A percentile compares a stretch with the other conserved stretches of the same genome.
These are phyloP conservation scores for Oxyruncus cristatus DNA, from an alignment of 2,113 vertebrate genomes.

Conservation along the genomic window DNA sequence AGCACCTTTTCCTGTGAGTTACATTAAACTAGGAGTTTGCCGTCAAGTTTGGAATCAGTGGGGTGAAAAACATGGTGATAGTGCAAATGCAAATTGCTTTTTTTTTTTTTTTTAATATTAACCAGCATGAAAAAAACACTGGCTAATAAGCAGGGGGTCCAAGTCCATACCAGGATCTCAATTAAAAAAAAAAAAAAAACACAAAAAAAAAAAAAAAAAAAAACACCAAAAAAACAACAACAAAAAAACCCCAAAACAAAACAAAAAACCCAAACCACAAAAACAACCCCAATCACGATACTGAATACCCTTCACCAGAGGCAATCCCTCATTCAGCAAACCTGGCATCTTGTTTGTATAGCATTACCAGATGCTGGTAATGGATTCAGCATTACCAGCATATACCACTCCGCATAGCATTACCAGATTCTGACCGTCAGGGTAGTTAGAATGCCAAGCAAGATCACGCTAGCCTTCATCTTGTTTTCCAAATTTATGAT, in stretches of 20 bases:
- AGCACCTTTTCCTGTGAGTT: background rate
- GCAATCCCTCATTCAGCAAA: accelerated
- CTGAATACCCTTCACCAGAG: background rate
- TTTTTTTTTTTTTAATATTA: background rate
- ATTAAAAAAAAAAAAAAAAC: background rate
- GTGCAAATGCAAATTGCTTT: background rate
- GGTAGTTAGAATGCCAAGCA: too few relatives aligned
- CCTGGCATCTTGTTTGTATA: background rate
- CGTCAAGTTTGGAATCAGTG: background rate
- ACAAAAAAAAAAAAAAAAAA: too few relatives aligned
- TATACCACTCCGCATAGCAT: accelerated
- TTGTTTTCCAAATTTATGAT: background rate
- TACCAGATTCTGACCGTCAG: background rate
- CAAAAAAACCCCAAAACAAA: too few relatives aligned
- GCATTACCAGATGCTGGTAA: background rate
- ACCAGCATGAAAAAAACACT: background rate
- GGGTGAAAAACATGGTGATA: background rate
- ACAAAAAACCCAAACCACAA: background rate
- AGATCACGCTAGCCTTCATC: background rate
- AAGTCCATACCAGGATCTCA: background rate
- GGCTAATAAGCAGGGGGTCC: background rate
- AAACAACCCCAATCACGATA: accelerated
- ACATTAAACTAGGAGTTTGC: background rate
- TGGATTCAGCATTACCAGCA: too few relatives aligned
- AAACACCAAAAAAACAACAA: too few relatives aligned